Evolutionary conservation across 2,113 vertebrate genomes (phyloP).

Genomic region (Pteruthius melanotis): DNA sequence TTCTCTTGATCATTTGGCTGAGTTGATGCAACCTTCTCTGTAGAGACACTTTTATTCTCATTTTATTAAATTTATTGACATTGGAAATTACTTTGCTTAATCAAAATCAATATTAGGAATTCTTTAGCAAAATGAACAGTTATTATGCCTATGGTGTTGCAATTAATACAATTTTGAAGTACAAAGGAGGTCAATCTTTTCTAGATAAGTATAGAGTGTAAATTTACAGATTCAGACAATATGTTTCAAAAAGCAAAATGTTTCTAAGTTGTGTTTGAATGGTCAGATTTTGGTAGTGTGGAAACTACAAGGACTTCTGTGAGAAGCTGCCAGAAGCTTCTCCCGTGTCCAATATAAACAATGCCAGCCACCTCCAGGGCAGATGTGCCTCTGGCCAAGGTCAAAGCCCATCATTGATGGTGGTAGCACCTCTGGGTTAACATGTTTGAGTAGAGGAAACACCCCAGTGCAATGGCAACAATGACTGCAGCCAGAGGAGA

Average conservation of each 20-base stretch:
- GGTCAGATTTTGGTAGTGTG: neutral
- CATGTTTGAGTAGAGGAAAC: neutral
- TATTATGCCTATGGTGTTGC: neutral
- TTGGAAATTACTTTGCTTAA: neutral
- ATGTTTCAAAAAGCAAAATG: neutral
- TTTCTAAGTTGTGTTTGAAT: neutral
- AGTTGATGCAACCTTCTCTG: neutral
- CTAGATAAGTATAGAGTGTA: neutral
- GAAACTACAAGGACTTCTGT: neutral
- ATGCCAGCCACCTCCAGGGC: neutral
- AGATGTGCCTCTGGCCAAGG: neutral
- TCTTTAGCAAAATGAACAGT: neutral
- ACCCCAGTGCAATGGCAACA: neutral
- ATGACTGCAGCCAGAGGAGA: neutral
- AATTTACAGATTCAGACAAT: neutral
- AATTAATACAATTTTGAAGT: neutral
- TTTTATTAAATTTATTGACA: neutral
- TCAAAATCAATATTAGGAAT: neutral
- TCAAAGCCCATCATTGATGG: rapidly evolving
- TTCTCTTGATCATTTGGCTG: neutral
- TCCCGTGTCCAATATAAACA: rapidly evolving
- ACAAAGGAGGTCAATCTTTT: neutral
- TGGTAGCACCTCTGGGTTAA: neutral
- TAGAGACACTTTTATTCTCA: neutral
- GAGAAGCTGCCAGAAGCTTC: neutral